Evolutionary conservation across 1,140 invertebrate species (phyloP).

Genomic region (Meloidogyne hapla): DNA sequence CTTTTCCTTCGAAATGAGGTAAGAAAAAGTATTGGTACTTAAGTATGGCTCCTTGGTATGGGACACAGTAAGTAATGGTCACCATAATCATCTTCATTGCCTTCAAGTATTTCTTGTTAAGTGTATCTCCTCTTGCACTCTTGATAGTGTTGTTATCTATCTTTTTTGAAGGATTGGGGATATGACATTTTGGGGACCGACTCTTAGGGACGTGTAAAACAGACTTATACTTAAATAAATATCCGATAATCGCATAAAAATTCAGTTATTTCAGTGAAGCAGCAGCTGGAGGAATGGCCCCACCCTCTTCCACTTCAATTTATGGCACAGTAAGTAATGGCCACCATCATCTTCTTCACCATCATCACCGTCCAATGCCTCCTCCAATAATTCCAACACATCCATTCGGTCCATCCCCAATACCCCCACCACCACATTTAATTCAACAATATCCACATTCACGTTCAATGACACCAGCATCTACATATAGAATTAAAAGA

Average conservation of each 20-base stretch:
- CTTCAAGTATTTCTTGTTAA: too few relatives aligned
- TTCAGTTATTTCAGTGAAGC: not conserved
- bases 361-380: not conserved
- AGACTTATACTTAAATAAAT: too few relatives aligned
- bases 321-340: constrained; percentile 17
- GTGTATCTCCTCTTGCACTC: too few relatives aligned
- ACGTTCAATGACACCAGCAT: constrained; percentile 17
- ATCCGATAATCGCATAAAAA: not conserved
- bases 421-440: not conserved
- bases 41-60: too few relatives aligned
- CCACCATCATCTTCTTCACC: not conserved
- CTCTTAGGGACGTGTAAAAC: too few relatives aligned
- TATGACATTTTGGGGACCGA: too few relatives aligned
- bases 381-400: not conserved
- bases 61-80: too few relatives aligned
- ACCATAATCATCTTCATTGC: too few relatives aligned
- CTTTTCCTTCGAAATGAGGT: too few relatives aligned
- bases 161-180: too few relatives aligned
- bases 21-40: too few relatives aligned
- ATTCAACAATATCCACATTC: constrained; percentile 9
- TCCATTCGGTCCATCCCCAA: constrained; percentile 9
- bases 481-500: constrained; percentile 8
- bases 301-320: not conserved
- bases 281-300: not conserved
- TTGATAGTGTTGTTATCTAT: too few relatives aligned